phyloP scores from a whole-genome alignment of 2,888 invertebrate genomes.

The Callimorpha dominula region DNA sequence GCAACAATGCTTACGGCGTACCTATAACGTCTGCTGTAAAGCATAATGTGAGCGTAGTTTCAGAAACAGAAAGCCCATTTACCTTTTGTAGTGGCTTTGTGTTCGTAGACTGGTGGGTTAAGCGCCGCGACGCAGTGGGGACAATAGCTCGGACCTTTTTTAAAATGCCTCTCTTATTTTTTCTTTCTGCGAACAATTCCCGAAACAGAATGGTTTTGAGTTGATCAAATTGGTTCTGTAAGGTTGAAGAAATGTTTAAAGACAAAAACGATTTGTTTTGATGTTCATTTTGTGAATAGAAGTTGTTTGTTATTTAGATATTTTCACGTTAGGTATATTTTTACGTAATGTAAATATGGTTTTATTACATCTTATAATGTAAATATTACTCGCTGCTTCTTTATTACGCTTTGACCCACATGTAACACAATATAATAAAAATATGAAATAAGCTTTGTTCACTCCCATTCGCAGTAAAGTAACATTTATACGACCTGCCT shows the following conservation, averaged over 20 bases:
- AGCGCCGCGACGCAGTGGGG: constrained; percentile 69
- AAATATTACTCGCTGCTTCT: constrained; percentile 36
- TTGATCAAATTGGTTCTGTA: constrained; percentile 63
- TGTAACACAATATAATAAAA: constrained; percentile 23
- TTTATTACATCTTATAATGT: constrained; percentile 39
- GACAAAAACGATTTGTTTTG: constrained; percentile 45
- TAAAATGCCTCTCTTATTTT: constrained; percentile 72
- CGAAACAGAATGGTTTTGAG: constrained; percentile 65
- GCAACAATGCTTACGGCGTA: constrained; percentile 62
- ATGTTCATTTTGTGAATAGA: constrained; percentile 25
- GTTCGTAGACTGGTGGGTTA: constrained; percentile 74
- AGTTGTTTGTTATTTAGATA: constrained; percentile 28
- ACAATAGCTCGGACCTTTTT: constrained; percentile 77
- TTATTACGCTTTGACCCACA: constrained; percentile 37
- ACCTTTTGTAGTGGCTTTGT: constrained; percentile 81
- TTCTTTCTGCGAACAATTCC: constrained; percentile 61
- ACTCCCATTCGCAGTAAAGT: constrained; percentile 14
- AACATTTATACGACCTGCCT: neutral
- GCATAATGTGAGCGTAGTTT: constrained; percentile 73
- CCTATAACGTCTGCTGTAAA: constrained; percentile 65
- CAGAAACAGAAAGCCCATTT: constrained; percentile 78
- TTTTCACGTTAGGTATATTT: constrained; percentile 39
- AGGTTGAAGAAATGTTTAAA: constrained; percentile 54
- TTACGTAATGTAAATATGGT: constrained; percentile 28
- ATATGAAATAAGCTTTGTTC: constrained; percentile 32